These are phyloP conservation scores for Notiomystis cincta DNA, from an alignment of 2,113 vertebrate species.

Conservation along the genomic window DNA sequence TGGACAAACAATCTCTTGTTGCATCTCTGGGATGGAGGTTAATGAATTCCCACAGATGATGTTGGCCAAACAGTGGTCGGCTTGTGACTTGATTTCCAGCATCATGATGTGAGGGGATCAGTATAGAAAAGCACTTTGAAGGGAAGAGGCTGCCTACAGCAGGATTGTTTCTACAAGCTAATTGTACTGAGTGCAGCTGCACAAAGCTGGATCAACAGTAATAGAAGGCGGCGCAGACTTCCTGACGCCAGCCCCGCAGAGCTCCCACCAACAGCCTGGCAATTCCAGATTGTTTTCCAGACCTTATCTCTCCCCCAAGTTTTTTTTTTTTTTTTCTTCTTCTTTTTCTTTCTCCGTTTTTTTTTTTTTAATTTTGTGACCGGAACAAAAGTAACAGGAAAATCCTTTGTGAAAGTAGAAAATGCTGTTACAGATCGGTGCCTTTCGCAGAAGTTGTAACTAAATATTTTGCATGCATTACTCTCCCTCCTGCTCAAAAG, in stretches of 20 bases:
- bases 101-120: slow-evolving; percentile 70
- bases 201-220: slow-evolving; percentile 77
- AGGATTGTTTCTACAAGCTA: slow-evolving; percentile 79
- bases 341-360: not conserved
- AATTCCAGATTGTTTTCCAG: slow-evolving; percentile 79
- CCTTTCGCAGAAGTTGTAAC: slow-evolving; percentile 53
- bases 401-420: slow-evolving; percentile 67
- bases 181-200: slow-evolving; percentile 80
- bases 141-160: slow-evolving; percentile 75
- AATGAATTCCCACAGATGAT: slow-evolving; percentile 79
- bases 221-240: slow-evolving; percentile 81
- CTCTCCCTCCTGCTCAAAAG: not conserved
- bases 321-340: not conserved
- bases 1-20: slow-evolving; percentile 75
- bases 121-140: slow-evolving; percentile 77
- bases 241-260: slow-evolving; percentile 83
- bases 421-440: slow-evolving; percentile 61
- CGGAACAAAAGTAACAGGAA: slow-evolving; percentile 72
- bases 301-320: slow-evolving; percentile 76
- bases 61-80: slow-evolving; percentile 73
- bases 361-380: slow-evolving; percentile 68
- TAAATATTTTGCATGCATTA: slow-evolving; percentile 48
- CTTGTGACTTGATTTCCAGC: slow-evolving; percentile 69
- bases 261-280: slow-evolving; percentile 78
- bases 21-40: slow-evolving; percentile 66